Evolutionary conservation across 53 echinoderm and acorn worm species (phyloP), one percentile per base, ranked within the genome.

Genomic region (Luidia sarsii): DNA sequence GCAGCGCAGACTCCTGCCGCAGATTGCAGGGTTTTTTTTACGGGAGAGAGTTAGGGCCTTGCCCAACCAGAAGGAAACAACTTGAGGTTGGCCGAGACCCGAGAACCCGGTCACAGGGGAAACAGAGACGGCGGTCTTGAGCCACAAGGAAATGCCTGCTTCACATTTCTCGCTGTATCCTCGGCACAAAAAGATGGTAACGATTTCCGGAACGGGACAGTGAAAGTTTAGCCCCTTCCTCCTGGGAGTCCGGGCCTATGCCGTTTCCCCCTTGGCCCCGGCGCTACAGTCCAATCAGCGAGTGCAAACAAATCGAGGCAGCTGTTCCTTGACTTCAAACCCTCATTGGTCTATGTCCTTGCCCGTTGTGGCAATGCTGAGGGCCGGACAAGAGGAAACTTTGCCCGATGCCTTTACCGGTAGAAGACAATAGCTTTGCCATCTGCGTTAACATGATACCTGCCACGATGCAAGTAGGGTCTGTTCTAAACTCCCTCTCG

Each of bases 191-290:
- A 77, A 77, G 39, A 59, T 77, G 77, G 45, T 22, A 18, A 29
- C 28, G 59, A 77, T 77, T 61, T 77, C 77, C 77, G 61, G 59
- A 29, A 36, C 48, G 75, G 28, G 41, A 57, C 36, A 59, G 15
- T 75, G 60, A 35, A 75, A 57, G 32, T 9, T 41, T 41, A 41
- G 6, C 25, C 60, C 21, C 31, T 29, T 13, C 35, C 15, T 31
- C 50, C 25, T 0, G 59, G 61, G 77, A 61, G 35, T 19, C 20
- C 11, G 61, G 77, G 77, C 46, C 28, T 77, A 59, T 38, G 32
- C 21, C 25, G 8, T 18, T 4, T 20, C 14, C 46, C 46, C 14
- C 46, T 45, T 14, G 14, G n/a, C n/a, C n/a, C n/a, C n/a, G n/a
- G n/a, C n/a, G n/a, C n/a, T n/a, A 6, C 41, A 41, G 41, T 41